A percentile compares a stretch with the other conserved stretches of the same genome.
Evolutionary conservation across 2,888 invertebrate genomes (phyloP).

Genomic region (Lasioglossum morio): DNA sequence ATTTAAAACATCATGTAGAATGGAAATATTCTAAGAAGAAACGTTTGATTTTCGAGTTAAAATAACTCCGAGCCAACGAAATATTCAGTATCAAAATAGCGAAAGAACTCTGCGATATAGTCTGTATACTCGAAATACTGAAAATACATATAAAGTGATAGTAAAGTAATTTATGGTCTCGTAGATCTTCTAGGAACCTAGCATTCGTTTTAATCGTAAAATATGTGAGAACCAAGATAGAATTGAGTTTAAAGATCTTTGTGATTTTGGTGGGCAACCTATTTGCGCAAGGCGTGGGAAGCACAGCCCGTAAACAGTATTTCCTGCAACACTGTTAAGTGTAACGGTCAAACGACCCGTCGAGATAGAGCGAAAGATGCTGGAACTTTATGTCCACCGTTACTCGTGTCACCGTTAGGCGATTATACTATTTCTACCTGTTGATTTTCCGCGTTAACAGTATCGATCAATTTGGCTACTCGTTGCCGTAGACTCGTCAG

Average conservation of each 20-base stretch:
- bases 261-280: neutral
- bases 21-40: no score
- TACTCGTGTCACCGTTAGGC: constrained; percentile 43
- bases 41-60: no score
- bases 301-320: constrained; percentile 10
- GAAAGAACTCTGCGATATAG: no score
- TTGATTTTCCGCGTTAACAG: constrained; percentile 42
- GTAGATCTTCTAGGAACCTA: neutral
- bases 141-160: neutral
- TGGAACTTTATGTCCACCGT: constrained; percentile 37
- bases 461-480: constrained; percentile 2
- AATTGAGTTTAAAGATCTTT: neutral
- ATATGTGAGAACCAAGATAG: neutral
- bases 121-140: no score
- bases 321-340: neutral
- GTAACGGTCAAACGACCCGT: constrained; percentile 10
- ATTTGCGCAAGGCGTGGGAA: neutral
- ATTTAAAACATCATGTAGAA: no score
- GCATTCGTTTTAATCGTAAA: neutral
- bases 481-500: neutral
- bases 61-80: no score
- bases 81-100: no score
- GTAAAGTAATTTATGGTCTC: neutral
- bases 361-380: constrained; percentile 9
- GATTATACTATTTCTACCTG: constrained; percentile 38